Evolutionary conservation across 35 echinoderm and acorn worm species (phyloP).

Genomic region (Hemicentrotus pulcherrimus): DNA sequence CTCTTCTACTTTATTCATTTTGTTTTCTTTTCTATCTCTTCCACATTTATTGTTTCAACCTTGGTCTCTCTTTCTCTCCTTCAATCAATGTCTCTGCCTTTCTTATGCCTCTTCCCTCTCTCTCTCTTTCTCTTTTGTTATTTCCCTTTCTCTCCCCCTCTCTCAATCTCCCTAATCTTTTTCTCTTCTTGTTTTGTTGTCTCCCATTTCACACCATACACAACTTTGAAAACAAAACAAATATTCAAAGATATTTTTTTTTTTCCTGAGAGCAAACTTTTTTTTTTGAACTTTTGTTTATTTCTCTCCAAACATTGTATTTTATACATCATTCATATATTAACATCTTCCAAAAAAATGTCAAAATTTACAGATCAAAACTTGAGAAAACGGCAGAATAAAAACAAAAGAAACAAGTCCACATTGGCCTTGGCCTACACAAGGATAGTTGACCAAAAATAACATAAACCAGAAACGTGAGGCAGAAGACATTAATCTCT

Average conservation of each 20-base stretch:
- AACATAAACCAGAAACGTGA: neutral
- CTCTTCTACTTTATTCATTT: neutral
- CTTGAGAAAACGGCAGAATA: conserved; percentile 41
- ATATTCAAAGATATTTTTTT: neutral
- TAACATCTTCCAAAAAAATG: conserved; percentile 50
- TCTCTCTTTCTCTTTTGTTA: neutral
- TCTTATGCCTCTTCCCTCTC: neutral
- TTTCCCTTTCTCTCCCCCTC: neutral
- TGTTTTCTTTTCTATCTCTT: neutral
- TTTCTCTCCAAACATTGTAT: conserved; percentile 33
- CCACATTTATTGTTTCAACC: neutral
- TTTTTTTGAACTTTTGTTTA: neutral
- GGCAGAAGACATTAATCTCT: neutral
- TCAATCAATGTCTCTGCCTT: neutral
- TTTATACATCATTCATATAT: conserved; percentile 49
- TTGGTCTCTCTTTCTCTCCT: neutral
- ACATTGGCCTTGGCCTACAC: neutral
- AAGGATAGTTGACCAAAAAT: neutral
- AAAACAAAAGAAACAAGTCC: neutral
- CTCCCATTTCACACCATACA: neutral
- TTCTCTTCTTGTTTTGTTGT: neutral
- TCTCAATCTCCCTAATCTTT: neutral
- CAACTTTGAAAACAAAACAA: neutral
- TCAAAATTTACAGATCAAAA: conserved; percentile 48
- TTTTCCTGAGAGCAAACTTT: conserved; percentile 41